Conservation (phyloP, 2,113 vertebrate species). For the Ameiurus melas region DNA sequence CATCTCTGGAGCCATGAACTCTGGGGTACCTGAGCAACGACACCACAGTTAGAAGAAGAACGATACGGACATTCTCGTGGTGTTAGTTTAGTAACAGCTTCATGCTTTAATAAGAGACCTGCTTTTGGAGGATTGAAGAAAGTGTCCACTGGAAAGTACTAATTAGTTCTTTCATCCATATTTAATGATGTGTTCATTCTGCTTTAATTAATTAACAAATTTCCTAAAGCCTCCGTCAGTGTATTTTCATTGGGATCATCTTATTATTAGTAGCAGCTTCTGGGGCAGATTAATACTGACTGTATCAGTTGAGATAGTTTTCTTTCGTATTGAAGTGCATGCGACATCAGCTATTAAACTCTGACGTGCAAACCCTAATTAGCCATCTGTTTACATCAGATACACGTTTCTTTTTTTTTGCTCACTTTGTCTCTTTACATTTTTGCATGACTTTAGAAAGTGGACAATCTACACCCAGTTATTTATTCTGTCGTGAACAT, state of each 20-base stretch:
- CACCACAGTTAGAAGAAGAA: neutral
- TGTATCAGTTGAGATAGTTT: neutral
- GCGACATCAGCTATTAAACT: neutral
- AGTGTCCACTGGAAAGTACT: neutral
- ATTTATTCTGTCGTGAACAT: constrained; percentile 1
- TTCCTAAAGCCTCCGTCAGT: neutral
- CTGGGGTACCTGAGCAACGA: constrained; percentile 81
- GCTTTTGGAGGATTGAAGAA: neutral
- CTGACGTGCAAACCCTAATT: neutral
- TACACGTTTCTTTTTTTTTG: neutral
- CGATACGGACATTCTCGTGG: neutral
- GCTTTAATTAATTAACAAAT: neutral
- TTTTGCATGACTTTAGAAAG: too few species aligned
- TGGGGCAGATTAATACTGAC: neutral
- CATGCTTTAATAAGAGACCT: neutral
- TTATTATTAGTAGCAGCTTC: neutral
- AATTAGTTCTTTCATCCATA: neutral
- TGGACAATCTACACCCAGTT: neutral
- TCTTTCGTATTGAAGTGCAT: neutral
- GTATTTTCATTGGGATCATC: neutral
- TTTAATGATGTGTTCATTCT: neutral
- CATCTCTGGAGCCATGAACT: constrained; percentile 97
- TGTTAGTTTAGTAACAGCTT: neutral
- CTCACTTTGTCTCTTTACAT: neutral
- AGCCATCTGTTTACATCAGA: neutral